Evolutionary conservation across 1,140 invertebrate genomes (phyloP), one percentile per base, ranked within the genome.

Genomic region (Neodiprion fabricii): DNA sequence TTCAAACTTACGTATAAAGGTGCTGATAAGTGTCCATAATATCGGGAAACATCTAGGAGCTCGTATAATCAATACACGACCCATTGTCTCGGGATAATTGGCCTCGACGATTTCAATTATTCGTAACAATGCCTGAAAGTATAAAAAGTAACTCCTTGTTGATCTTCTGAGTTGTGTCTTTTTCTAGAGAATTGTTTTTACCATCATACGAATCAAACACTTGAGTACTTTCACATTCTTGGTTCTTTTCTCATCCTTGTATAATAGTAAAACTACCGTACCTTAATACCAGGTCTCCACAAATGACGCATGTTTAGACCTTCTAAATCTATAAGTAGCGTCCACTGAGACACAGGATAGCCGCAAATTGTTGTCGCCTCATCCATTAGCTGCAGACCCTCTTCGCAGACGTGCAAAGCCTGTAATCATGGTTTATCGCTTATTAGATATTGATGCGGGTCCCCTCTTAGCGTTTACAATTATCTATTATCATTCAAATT

Each of bases 21-120:
- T 96, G 83, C 95, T 96, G 72, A 99, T 95, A 68, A 99, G 91
- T 0, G 97, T 98, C 97, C 97, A 99, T n/a, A 98, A 89, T 75
- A 99, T 97, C 1, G 97, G 97, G 85, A 99, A 99, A 67, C 98
- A 96, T 77, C 97, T 90, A 1, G 96, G 96, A 48, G 96, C 96
- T 77, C 96, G 90, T 72, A 96, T 94, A 76, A 98, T 96, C 40
- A 97, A 89, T 70, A 97, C 95, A 67, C 93, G 88, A 14, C 96
- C 96, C 94, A 99, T 96, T 9, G 97, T 98, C 89, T 99, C 97
- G 10, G 97, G 97, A 89, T 99, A 98, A 89, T 98, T 98, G 14
- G 95, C 94, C 87, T 99, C 97, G 9, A 98, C 96, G 70, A 97
- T 95, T 89, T 98, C 96, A 80, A 98, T 98, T 80, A 99, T 97